Percentiles rank a stretch among this genome's conserved stretches.
Evolutionary conservation across 2,113 vertebrate genomes (phyloP).

Genomic region (Myotis yumanensis): DNA sequence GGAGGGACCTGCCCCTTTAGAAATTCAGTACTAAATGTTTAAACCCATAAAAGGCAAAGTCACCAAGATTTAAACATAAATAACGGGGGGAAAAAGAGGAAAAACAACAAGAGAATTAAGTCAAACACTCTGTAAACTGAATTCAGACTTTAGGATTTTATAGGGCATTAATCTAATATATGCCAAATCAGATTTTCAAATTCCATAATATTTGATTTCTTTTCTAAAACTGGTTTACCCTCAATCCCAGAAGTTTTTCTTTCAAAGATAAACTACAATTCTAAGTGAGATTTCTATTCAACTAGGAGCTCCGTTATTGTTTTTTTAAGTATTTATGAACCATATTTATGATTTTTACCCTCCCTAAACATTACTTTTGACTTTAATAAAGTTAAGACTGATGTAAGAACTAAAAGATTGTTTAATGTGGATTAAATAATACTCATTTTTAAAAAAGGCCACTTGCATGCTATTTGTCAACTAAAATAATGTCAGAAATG

Average conservation of each 20-base stretch:
- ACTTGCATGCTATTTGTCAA: slow-evolving; percentile 54
- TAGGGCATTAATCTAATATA: slow-evolving; percentile 74
- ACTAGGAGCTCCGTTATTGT: slow-evolving; percentile 58
- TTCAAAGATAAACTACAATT: slow-evolving; percentile 77
- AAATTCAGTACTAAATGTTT: slow-evolving; percentile 65
- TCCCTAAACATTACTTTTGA: slow-evolving; percentile 80
- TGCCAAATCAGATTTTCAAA: slow-evolving; percentile 76
- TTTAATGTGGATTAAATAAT: slow-evolving; percentile 66
- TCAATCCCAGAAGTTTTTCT: slow-evolving; percentile 80
- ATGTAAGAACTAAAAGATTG: slow-evolving; percentile 69
- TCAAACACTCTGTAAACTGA: slow-evolving; percentile 72
- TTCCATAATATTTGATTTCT: slow-evolving; percentile 77
- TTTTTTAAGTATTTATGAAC: slow-evolving; percentile 77
- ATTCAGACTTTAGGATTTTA: slow-evolving; percentile 73
- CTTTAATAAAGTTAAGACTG: slow-evolving; percentile 75
- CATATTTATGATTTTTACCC: slow-evolving; percentile 75
- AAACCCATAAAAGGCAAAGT: slow-evolving; percentile 58
- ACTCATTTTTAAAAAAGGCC: slow-evolving; percentile 54
- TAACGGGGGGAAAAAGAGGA: slow-evolving; percentile 56
- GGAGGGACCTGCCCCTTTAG: background rate
- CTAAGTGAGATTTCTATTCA: slow-evolving; percentile 74
- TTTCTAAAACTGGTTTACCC: slow-evolving; percentile 75
- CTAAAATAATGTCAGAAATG: slow-evolving; percentile 61
- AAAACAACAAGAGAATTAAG: slow-evolving; percentile 74
- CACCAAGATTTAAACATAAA: slow-evolving; percentile 60